Percentiles rank a stretch among this genome's conserved stretches.
Evolutionary conservation across 2,888 invertebrate species (phyloP).

Genomic region (Eledona agricola): DNA sequence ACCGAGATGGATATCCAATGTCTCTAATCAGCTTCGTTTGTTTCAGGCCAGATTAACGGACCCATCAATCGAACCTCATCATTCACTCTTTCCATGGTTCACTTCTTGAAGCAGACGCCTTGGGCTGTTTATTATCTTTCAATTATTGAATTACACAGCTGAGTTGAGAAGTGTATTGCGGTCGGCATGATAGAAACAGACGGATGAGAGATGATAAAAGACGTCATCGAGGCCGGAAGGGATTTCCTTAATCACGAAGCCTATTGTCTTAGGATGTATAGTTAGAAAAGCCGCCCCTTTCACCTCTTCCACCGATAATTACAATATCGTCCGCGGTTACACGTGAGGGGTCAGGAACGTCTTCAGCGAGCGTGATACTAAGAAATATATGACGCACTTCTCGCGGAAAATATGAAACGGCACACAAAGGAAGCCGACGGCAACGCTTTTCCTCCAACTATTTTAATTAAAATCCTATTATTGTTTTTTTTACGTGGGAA

Average conservation of each 20-base stretch:
- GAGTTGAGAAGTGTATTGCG: slow-evolving; percentile 28
- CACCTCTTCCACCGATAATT: slow-evolving; percentile 25
- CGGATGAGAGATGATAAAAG: slow-evolving; percentile 28
- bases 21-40: slow-evolving; percentile 27
- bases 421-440: slow-evolving; percentile 11
- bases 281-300: slow-evolving; percentile 22
- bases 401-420: slow-evolving; percentile 17
- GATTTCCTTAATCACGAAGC: slow-evolving; percentile 36
- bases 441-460: too few species aligned
- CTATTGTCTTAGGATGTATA: slow-evolving; percentile 33
- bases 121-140: slow-evolving; percentile 35
- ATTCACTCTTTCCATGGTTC: slow-evolving; percentile 23
- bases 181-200: slow-evolving; percentile 28
- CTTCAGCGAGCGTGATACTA: slow-evolving; percentile 17
- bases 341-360: too few species aligned
- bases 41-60: slow-evolving; percentile 25
- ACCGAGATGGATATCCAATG: too few species aligned
- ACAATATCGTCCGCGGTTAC: slow-evolving; percentile 33
- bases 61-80: slow-evolving; percentile 25
- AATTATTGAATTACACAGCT: slow-evolving; percentile 38
- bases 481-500: too few species aligned
- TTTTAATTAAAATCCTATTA: too few species aligned
- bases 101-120: slow-evolving; percentile 31
- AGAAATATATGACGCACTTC: slow-evolving; percentile 19
- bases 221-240: slow-evolving; percentile 24